phyloP scores from a whole-genome alignment of 2,797 vertebrate species.

The Varecia variegata region DNA sequence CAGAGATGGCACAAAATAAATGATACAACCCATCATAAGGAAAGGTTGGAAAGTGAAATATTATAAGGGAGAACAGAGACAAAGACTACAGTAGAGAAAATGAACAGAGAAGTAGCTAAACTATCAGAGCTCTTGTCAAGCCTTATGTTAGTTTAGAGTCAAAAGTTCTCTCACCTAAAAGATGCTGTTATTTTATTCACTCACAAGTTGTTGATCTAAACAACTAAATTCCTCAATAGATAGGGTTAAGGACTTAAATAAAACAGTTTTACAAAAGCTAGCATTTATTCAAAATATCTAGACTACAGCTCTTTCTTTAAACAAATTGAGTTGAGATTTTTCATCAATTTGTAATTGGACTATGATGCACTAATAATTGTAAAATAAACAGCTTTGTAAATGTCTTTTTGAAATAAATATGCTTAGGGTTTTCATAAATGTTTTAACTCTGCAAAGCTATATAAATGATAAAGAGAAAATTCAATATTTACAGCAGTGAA shows the following conservation, averaged over 20 bases:
- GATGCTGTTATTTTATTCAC: background rate
- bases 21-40: background rate
- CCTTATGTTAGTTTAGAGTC: background rate
- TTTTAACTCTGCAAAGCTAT: background rate
- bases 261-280: background rate
- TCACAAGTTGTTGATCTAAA: background rate
- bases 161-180: background rate
- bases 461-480: background rate
- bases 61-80: background rate
- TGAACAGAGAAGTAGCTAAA: background rate
- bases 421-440: background rate
- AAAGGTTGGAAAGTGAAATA: background rate
- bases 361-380: background rate
- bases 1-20: background rate
- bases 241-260: background rate
- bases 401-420: background rate
- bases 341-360: background rate
- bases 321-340: background rate
- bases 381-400: background rate
- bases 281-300: background rate
- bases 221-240: slow-evolving; percentile 31
- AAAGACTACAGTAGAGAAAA: background rate
- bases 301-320: background rate
- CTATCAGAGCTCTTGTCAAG: background rate
- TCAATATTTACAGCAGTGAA: background rate